Base-by-base conservation (phyloP, 2,888 invertebrate genomes). In the Sericinus montela region DNA sequence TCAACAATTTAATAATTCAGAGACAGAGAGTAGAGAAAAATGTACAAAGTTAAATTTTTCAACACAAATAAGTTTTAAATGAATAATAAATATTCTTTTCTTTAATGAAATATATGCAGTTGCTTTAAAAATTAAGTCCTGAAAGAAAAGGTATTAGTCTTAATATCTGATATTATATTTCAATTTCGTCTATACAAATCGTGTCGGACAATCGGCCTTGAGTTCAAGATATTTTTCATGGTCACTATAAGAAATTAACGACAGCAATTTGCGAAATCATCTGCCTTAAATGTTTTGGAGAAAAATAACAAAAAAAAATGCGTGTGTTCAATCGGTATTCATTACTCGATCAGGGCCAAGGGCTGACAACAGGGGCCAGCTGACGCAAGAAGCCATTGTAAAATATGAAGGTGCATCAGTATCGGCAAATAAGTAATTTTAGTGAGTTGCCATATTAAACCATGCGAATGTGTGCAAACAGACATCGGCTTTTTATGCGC, bases 401-500 rank as follows among this genome's bases (percentile, higher is more conserved):
- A 57, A 29, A 34, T 43, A 11, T 62, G 57, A 45, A 37, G 41
- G 52, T 52, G 38, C 36, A 51, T 52, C 53, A 42, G 16, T 47
- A 53, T 51, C 62, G 53, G 66, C 72, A 70, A 70, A 68, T 65
- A 68, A 70, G 63, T 65, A 60, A 69, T 69, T 70, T 73, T 65
- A 65, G 59, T 51, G 50, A 52, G 52, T 58, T 56, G 49, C 58
- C 58, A 41, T 57, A 54, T 56, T 55, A 52, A 57, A 13, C 53
- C 45, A 49, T 34, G 45, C 46, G 32, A 13, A 48, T 53, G 52
- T 53, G 52, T 44, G 42, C 39, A 49, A 55, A 43, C 2, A 11
- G 39, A 40, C 34, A 36, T 19, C 15, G 35, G 52, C 63, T 70
- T 72, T 74, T 69, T 68, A 58, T 63, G 58, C 55, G 55, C 52